Base-by-base conservation (phyloP, 2,888 invertebrate species). In the Trichopria drosophilae region DNA sequence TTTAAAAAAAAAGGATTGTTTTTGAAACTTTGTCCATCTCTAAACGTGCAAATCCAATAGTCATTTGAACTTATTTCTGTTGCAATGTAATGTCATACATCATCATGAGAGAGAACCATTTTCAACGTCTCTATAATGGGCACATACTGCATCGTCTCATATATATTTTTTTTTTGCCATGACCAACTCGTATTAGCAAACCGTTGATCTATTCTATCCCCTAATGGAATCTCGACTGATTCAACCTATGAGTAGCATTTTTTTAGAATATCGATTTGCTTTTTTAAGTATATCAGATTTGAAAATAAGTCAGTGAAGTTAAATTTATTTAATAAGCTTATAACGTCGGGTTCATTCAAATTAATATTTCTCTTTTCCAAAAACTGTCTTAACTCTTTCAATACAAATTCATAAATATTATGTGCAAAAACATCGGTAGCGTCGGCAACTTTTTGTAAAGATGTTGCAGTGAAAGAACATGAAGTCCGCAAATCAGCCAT, bases 101-200 rank as follows among this genome's bases (percentile, higher is more conserved):
- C 28, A 12, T n/a, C 20, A 26, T 42, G 29, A 32, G 52, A 42
- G 20, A 47, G 6, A n/a, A 52, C 19, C 4, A 52, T 9, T 36
- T 36, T 37, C 4, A 47, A 16, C 7, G 24, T 35, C 4, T 40
- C 35, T 9, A 51, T 51, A 1, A 52, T 29, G 2, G 47, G 32
- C 13, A 47, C 26, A 28, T 41, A 46, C 10, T 42, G 37, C 19
- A 35, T 42, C 4, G 42, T 24, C n/a, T 52, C 47, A n/a, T 24
- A 3, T n/a, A 51, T 18, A 28, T 31, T 10, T 28, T 31, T 20
- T 10, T 23, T 10, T 22, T 29, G 6, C 19, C 16, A 37, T 9
- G 9, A 7, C 12, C 23, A 6, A 5, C 29, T 37, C 24, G 16
- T 32, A 22, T 6, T 29, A 29, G 22, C 13, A 22, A 29, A 26